Base-by-base conservation (phyloP, 2,797 vertebrate species). In the Gastrophryne carolinensis region DNA sequence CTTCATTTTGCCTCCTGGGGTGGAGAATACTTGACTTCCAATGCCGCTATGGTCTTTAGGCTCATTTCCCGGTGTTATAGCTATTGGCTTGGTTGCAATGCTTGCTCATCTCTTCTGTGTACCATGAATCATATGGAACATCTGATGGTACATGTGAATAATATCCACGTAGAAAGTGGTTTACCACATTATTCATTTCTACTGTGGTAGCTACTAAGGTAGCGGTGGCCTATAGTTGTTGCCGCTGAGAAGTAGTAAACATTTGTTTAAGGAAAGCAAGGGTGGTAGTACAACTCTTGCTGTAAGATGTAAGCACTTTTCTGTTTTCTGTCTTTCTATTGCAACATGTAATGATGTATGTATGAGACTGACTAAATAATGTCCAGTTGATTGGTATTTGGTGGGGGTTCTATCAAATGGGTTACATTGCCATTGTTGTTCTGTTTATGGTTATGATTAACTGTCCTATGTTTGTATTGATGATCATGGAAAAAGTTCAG, bases 281-380 rank as follows among this genome's bases (percentile, higher is more conserved):
- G 39, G 58, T 65, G 65, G 52, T 58, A 50, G 2, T 19, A 5
- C 23, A 12, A 23, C 53, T 39, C 68, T 72, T 58, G 68, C 54
- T 57, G 27, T 70, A 63, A 72, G 62, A 78, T 66, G 68, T 27
- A 78, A 71, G 75, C 68, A 78, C 68, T 78, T 78, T 78, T 78
- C 52, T 66, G 68, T 78, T 65, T 30, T 72, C 61, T 66, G 75
- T 72, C 75, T 78, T 78, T 78, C 61, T 78, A 78, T 65, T 72
- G 74, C 70, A 71, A 56, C 52, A 57, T 77, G 75, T 78, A 78
- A 78, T 72, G 72, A 58, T 72, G 75, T 78, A 53, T 78, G 75
- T 66, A 44, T 78, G 75, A 63, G 75, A 64, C 61, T 32, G 75
- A 78, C 37, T 19, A 47, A 52, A 50, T n/a, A 27, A 60, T 72